Evolutionary conservation across 2,113 vertebrate species (phyloP).

Genomic region (Brachyhypopomus occidentalis): DNA sequence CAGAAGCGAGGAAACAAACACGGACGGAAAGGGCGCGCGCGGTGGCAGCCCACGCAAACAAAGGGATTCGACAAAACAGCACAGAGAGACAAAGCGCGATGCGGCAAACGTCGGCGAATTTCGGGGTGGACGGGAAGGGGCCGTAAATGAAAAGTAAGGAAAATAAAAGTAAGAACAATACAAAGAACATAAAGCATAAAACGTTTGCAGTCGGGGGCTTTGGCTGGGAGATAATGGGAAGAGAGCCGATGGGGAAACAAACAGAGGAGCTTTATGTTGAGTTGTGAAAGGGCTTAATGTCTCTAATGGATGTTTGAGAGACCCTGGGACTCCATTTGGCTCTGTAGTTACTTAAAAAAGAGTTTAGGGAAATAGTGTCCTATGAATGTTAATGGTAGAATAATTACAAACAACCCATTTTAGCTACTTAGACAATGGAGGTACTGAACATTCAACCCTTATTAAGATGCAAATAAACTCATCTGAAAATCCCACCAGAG

Average conservation of each 20-base stretch:
- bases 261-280: slow-evolving; percentile 75
- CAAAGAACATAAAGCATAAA: slow-evolving; percentile 24
- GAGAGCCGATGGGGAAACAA: slow-evolving; percentile 72
- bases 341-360: slow-evolving; percentile 79
- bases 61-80: slow-evolving; percentile 68
- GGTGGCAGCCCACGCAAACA: slow-evolving; percentile 68
- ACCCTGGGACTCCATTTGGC: slow-evolving; percentile 73
- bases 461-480: slow-evolving; percentile 89
- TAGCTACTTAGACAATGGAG: slow-evolving; percentile 94
- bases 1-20: slow-evolving; percentile 49
- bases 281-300: slow-evolving; percentile 84
- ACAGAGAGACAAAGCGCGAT: slow-evolving; percentile 83
- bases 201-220: slow-evolving; percentile 33
- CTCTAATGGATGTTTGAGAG: slow-evolving; percentile 77
- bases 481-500: slow-evolving; percentile 88
- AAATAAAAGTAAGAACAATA: slow-evolving; percentile 36
- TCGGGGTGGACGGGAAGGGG: slow-evolving; percentile 67
- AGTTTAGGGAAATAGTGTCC: slow-evolving; percentile 83
- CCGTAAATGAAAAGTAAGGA: slow-evolving; percentile 53
- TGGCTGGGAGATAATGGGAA: slow-evolving; percentile 79
- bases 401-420: slow-evolving; percentile 85
- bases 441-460: slow-evolving; percentile 87
- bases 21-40: slow-evolving; percentile 27
- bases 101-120: slow-evolving; percentile 92
- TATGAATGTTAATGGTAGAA: slow-evolving; percentile 83